These are phyloP conservation scores for Cotesia chilonis DNA, from an alignment of 1,140 invertebrate species.

Conservation along the genomic window DNA sequence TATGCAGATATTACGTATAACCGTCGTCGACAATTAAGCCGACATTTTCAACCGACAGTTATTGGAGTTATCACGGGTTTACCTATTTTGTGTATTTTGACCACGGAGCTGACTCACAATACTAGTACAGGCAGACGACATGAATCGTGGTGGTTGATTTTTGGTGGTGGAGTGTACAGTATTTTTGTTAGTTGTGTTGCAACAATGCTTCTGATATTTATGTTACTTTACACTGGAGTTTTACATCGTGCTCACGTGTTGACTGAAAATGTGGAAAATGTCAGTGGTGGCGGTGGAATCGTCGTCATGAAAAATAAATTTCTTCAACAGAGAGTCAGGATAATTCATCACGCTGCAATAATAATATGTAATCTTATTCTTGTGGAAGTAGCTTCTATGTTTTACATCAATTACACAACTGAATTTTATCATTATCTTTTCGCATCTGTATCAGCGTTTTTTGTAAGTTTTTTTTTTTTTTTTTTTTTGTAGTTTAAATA, in stretches of 20 bases:
- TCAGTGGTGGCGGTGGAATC: no score
- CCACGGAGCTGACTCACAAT: conserved; percentile 68
- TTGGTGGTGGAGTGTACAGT: conserved; percentile 67
- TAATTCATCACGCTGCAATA: conserved; percentile 69
- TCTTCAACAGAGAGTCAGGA: conserved; percentile 64
- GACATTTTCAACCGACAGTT: conserved; percentile 68
- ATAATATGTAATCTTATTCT: conserved; percentile 68
- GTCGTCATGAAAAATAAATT: conserved; percentile 60
- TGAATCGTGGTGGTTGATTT: conserved; percentile 70
- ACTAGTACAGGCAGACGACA: conserved; percentile 64
- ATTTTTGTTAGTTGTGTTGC: conserved; percentile 68
- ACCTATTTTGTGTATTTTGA: conserved; percentile 68
- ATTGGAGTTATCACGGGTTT: conserved; percentile 69
- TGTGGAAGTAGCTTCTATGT: conserved; percentile 69
- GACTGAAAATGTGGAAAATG: conserved; percentile 44
- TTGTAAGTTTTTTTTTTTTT: conserved; percentile 65
- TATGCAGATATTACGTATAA: conserved; percentile 68
- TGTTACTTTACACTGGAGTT: conserved; percentile 66
- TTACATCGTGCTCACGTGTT: conserved; percentile 64
- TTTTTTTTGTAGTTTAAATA: conserved; percentile 14
- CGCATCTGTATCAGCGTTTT: conserved; percentile 66
- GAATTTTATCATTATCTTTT: conserved; percentile 70
- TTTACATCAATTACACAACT: conserved; percentile 70
- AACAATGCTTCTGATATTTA: conserved; percentile 66
- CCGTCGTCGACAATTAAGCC: conserved; percentile 51